Evolutionary conservation across 1,140 invertebrate genomes (phyloP), one percentile per base, ranked within the genome.

Genomic region (fruit fly (Drosophila melanogaster)): DNA sequence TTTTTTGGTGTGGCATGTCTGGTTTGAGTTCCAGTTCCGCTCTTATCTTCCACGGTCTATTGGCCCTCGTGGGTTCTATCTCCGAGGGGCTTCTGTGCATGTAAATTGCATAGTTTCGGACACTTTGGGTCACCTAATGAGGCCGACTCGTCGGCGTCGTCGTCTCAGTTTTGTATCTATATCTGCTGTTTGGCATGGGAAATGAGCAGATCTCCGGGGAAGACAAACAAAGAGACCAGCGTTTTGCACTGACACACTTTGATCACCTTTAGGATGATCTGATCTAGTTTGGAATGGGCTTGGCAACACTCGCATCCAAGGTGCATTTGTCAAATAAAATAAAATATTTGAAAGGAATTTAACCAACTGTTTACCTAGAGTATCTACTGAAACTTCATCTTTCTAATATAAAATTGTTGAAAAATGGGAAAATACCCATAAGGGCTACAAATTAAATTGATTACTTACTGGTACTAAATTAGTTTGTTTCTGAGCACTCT

Each of bases 81-180:
- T 79, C 38, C 54, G 79, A 89, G 65, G 58, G 79, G 77, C 80
- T 60, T 65, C 77, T 89, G 56, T 73, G 85, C 84, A 89, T 89
- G 80, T 84, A 89, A 89, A 89, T 89, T 79, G 84, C 85, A 89
- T 89, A 80, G 72, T 89, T 89, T 65, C 72, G 62, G 79, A 89
- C 84, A 87, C 84, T 83, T 87, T 83, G 84, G 81, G 79, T 87
- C 84, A 89, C 54, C 79, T 87, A 87, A 87, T 87, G 83, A 87
- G 83, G 79, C 71, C 83, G 83, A 57, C 71, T 69, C 62, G 40
- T 67, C 62, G 66, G 26, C 26, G 38, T 47, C 50, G 19, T 30
- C 35, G 50, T 49, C 35, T 41, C 33, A n/a, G 35, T 40, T 12
- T 24, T 22, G 24, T 41, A 70, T 70, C 65, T 70, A 43, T 47